Evolutionary conservation across 2,888 invertebrate species (phyloP).

Genomic region (Corbicula japonica): DNA sequence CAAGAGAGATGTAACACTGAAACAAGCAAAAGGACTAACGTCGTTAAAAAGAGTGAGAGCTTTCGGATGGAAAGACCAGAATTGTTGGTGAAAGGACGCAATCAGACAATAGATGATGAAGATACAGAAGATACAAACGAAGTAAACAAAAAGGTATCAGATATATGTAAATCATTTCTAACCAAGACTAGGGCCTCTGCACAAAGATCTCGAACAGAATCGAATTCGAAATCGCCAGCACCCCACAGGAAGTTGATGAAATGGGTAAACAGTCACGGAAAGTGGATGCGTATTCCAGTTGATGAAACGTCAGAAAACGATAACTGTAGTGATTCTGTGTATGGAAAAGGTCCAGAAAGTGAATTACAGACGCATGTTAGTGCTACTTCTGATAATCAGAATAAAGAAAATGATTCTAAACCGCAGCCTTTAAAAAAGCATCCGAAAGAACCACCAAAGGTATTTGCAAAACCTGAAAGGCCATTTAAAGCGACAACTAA

Average conservation of each 20-base stretch:
- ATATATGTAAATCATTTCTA: slow-evolving; percentile 70
- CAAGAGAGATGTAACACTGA: too few species aligned
- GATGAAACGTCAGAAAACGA: slow-evolving; percentile 4
- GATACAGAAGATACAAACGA: slow-evolving; percentile 16
- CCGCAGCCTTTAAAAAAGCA: too few species aligned
- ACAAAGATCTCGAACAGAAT: slow-evolving; percentile 5
- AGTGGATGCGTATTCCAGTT: slow-evolving; percentile 59
- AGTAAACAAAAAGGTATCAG: slow-evolving; percentile 60
- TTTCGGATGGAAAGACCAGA: slow-evolving; percentile 51
- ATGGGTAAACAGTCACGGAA: slow-evolving; percentile 60
- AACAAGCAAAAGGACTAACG: not conserved
- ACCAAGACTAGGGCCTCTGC: slow-evolving; percentile 55
- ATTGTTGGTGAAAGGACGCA: too few species aligned
- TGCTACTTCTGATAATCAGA: not conserved
- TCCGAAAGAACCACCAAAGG: too few species aligned
- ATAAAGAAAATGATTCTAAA: too few species aligned
- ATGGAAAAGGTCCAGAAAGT: too few species aligned
- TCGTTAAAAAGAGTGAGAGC: slow-evolving; percentile 52
- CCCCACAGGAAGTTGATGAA: slow-evolving; percentile 60
- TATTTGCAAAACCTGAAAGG: too few species aligned
- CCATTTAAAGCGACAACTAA: too few species aligned
- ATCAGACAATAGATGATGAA: slow-evolving; percentile 1
- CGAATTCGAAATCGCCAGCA: slow-evolving; percentile 43
- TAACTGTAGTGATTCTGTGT: too few species aligned
- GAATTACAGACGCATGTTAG: not conserved